A percentile compares a stretch with the other conserved stretches of the same genome.
These are phyloP conservation scores for Actinemys pallida DNA, from an alignment of 2,113 vertebrate genomes.

Conservation along the genomic window DNA sequence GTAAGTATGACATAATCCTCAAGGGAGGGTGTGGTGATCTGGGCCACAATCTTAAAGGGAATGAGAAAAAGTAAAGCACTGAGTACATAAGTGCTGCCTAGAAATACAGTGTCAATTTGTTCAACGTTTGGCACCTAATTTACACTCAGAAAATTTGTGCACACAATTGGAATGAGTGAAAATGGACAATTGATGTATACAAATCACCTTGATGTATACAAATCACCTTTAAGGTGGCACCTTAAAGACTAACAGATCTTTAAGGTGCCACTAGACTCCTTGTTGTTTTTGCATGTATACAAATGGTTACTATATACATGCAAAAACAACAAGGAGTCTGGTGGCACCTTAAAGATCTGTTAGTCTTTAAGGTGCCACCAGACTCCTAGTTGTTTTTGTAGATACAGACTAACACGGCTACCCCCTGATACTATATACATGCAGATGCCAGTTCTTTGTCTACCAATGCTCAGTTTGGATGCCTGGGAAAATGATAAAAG, in stretches of 20 bases:
- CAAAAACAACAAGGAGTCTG: too few relatives aligned
- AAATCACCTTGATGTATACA: neutral
- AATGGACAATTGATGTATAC: neutral
- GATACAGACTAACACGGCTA: too few relatives aligned
- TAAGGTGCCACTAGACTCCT: too few relatives aligned
- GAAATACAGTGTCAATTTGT: rapidly evolving
- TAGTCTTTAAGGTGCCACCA: too few relatives aligned
- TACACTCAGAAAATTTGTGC: neutral
- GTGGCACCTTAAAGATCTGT: too few relatives aligned
- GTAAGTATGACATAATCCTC: neutral
- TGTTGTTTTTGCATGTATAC: too few relatives aligned
- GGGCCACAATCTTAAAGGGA: neutral
- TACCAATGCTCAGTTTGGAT: neutral
- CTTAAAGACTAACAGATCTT: too few relatives aligned
- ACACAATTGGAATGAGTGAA: neutral
- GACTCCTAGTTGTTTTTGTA: too few relatives aligned
- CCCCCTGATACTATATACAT: too few relatives aligned
- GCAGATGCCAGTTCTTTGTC: neutral
- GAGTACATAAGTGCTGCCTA: neutral
- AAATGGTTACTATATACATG: rapidly evolving
- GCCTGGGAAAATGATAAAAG: neutral
- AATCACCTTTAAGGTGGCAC: too few relatives aligned
- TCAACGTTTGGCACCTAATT: neutral
- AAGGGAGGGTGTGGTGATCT: neutral
- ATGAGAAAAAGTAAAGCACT: neutral